Conservation (phyloP, 2,888 invertebrate genomes). For the Adelognathus sp. region DNA sequence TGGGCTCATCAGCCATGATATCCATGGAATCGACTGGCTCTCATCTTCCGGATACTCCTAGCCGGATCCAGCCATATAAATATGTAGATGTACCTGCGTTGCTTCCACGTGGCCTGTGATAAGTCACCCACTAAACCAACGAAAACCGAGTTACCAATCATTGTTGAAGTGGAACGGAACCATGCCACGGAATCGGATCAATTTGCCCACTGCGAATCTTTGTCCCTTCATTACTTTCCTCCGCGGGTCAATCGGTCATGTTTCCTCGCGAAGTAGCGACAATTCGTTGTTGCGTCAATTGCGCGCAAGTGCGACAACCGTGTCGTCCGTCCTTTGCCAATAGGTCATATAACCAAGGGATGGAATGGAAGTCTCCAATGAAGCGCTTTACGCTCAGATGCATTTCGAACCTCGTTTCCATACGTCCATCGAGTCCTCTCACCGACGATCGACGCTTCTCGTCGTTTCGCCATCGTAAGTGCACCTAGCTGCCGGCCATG, state of each 20-base stretch:
- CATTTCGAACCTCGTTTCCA: conserved; percentile 4
- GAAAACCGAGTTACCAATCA: not conserved
- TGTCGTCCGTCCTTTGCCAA: not conserved
- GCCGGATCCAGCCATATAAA: not conserved
- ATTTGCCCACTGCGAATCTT: not conserved
- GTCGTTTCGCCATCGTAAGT: not conserved
- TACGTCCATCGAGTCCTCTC: not conserved
- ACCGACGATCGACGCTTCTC: not conserved
- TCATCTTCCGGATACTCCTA: conserved; percentile 5
- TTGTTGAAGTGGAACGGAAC: not conserved
- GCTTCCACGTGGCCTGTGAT: not conserved
- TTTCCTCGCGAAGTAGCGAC: not conserved
- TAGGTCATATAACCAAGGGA: not conserved
- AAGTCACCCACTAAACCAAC: not conserved
- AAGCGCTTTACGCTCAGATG: not conserved
- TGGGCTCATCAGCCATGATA: not conserved
- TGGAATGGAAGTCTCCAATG: too few species aligned
- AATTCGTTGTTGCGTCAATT: not conserved
- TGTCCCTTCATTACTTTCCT: not conserved
- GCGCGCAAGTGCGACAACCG: not conserved
- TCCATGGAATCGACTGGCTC: not conserved
- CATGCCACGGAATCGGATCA: not conserved
- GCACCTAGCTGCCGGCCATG: not conserved
- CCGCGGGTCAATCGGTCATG: not conserved
- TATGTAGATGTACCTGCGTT: conserved; percentile 14